phyloP scores from a whole-genome alignment of 1,140 invertebrate genomes.

The Drosophila sproati region DNA sequence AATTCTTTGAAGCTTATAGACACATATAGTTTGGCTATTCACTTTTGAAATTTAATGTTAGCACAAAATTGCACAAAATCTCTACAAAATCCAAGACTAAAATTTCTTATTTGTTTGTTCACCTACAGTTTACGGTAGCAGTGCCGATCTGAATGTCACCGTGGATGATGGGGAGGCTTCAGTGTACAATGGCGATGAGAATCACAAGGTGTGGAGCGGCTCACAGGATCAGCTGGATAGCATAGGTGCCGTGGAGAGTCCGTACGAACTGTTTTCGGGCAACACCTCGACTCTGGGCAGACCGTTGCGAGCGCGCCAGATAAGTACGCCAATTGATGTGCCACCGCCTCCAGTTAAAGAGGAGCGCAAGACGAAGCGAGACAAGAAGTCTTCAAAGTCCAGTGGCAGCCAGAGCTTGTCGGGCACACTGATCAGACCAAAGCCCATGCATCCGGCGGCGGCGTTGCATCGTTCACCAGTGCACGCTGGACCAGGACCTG shows the following conservation, averaged over 20 bases:
- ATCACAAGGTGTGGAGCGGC: conserved; percentile 96
- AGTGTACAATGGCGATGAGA: conserved; percentile 95
- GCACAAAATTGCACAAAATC: too few species aligned
- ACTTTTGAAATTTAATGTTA: too few species aligned
- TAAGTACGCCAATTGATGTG: conserved; percentile 90
- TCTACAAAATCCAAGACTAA: background rate
- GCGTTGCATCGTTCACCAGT: conserved; percentile 65
- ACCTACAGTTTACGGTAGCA: conserved; percentile 85
- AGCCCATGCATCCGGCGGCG: conserved; percentile 76
- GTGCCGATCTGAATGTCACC: conserved; percentile 85
- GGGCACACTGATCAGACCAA: conserved; percentile 82
- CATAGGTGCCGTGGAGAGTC: conserved; percentile 85
- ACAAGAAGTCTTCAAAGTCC: conserved; percentile 79
- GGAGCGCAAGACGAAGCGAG: conserved; percentile 74
- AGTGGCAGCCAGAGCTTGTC: conserved; percentile 81
- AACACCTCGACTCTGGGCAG: conserved; percentile 89
- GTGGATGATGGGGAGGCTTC: conserved; percentile 90
- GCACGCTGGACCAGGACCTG: conserved; percentile 45
- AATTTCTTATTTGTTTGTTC: background rate
- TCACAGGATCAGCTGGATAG: conserved; percentile 90
- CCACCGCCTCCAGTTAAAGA: conserved; percentile 88
- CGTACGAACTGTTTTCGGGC: conserved; percentile 89
- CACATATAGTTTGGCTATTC: too few species aligned
- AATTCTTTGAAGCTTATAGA: too few species aligned
- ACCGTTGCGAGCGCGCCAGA: conserved; percentile 91